These are phyloP conservation scores for Cantharis nigra DNA, from an alignment of 2,888 invertebrate species.

Conservation along the genomic window DNA sequence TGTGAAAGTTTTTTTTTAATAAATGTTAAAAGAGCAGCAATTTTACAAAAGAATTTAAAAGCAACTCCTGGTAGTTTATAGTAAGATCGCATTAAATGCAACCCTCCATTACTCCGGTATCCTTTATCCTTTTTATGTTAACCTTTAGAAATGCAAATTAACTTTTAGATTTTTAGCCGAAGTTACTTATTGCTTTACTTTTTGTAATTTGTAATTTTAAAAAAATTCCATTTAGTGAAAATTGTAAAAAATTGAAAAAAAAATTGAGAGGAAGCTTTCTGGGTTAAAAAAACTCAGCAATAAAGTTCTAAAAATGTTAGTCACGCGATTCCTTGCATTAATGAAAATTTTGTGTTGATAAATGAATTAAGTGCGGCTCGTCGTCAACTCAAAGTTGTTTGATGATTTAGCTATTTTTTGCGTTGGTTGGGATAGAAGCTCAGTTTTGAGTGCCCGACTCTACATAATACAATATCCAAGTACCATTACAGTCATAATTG, in stretches of 20 bases:
- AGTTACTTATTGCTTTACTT: not conserved
- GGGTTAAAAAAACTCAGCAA: not conserved
- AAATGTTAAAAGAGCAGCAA: too few species aligned
- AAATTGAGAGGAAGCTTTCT: not conserved
- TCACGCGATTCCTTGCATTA: not conserved
- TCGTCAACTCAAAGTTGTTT: not conserved
- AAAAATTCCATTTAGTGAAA: not conserved
- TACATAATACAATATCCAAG: too few species aligned
- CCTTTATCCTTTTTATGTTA: not conserved
- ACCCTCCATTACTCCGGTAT: not conserved
- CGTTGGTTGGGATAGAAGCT: too few species aligned
- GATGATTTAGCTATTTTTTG: not conserved
- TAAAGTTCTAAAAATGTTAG: not conserved
- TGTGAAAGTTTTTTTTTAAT: too few species aligned
- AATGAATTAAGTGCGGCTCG: not conserved
- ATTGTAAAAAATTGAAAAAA: too few species aligned
- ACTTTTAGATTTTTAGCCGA: not conserved
- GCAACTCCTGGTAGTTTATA: not conserved
- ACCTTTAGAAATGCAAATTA: not conserved
- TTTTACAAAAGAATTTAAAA: not conserved
- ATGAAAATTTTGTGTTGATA: not conserved
- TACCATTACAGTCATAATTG: too few species aligned
- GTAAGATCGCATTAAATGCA: not conserved
- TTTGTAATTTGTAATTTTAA: not conserved
- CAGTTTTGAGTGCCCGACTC: too few species aligned